phyloP scores from a whole-genome alignment of 35 echinoderm and acorn worm genomes.

The Amphiura filiformis region DNA sequence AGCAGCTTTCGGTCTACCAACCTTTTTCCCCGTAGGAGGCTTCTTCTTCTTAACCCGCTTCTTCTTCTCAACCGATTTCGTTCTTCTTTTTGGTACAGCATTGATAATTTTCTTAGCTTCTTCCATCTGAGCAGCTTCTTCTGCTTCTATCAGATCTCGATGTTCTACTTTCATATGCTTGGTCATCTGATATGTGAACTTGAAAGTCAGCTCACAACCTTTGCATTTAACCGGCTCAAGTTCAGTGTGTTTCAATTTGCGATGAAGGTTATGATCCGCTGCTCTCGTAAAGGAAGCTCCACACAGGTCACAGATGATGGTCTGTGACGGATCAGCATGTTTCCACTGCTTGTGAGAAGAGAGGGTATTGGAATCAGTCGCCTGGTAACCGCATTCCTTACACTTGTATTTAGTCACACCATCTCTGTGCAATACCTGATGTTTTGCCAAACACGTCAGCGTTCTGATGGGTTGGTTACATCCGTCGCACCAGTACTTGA shows the following conservation, averaged over 20 bases:
- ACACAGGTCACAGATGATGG: background rate
- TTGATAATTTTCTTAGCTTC: background rate
- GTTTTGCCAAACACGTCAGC: background rate
- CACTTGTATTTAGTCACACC: background rate
- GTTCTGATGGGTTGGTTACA: background rate
- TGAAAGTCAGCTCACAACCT: background rate
- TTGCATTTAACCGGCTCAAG: background rate
- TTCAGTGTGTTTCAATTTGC: background rate
- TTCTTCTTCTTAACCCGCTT: background rate
- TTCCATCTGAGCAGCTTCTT: background rate
- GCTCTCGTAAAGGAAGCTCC: background rate
- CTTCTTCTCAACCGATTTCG: background rate
- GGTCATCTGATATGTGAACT: background rate
- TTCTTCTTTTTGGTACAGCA: background rate
- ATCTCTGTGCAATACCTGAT: background rate
- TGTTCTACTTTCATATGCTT: background rate
- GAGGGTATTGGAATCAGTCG: background rate
- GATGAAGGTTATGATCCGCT: background rate
- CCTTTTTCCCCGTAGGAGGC: background rate
- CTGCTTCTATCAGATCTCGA: background rate
- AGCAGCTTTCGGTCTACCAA: background rate
- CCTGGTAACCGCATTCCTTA: background rate
- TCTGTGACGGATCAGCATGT: background rate
- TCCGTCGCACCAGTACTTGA: background rate
- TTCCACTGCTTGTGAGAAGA: background rate